Evolutionary conservation across 2,797 vertebrate genomes (phyloP), one percentile per base, ranked within the genome.

Genomic region (Sarcoramphus papa): DNA sequence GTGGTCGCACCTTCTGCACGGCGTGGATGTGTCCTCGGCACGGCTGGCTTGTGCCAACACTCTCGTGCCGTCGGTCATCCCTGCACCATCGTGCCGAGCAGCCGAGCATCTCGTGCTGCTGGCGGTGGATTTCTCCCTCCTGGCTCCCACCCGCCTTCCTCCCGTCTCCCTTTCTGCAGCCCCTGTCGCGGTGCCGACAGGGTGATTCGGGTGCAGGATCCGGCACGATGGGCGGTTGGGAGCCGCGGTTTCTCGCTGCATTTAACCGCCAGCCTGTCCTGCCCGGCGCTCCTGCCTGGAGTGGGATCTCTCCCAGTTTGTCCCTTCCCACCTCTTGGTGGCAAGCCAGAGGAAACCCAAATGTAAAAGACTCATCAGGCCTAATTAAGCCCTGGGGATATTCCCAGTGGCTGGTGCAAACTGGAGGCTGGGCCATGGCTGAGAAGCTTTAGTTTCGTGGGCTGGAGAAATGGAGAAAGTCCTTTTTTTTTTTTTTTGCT

Each of bases 1-100:
- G 18, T 6, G 53, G 43, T 16, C 1, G 2, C n/a, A 1, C 33
- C 47, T 60, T 33, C 15, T 31, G 35, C 14, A 0, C 0, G 16
- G 24, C 5, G 7, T 3, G 24, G 51, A 9, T 0, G 6, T 3
- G 40, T 40, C 75, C 80, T 56, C 16, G 7, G 67, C 51, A 31
- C 7, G 13, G 30, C 21, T 30, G 90, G 11, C 30, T n/a, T 2
- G 37, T 69, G 64, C 56, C 69, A 0, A 22, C 0, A 0, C 40
- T 31, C 41, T 14, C 5, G 51, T 27, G 70, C 20, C 54, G 2
- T 3, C 8, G 35, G 72, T 35, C 13, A 1, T 16, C 9, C 3
- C 59, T 4, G 53, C 10, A 2, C 28, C 13, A 31, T 22, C 7
- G 0, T 4, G 31, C 45, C 5, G 7, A 27, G n/a, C 59, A 53